Evolutionary conservation across 2,797 vertebrate genomes (phyloP).

Genomic region (Helostoma temminkii): DNA sequence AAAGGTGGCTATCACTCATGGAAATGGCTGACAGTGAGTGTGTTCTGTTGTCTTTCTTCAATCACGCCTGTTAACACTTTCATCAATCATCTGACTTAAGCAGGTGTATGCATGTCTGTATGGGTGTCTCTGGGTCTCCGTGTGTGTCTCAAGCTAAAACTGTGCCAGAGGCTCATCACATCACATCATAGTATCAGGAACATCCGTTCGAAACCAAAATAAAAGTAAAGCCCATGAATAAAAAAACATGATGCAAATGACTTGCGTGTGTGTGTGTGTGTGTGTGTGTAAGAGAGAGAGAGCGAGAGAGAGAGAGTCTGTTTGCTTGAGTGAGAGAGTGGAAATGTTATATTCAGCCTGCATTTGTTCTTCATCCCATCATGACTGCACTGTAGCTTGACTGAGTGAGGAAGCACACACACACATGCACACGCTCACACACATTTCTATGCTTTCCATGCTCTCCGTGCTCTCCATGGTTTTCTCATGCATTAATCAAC

Average conservation of each 20-base stretch:
- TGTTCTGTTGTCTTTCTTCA: conserved; percentile 19
- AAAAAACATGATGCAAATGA: conserved; percentile 74
- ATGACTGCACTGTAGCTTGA: conserved; percentile 53
- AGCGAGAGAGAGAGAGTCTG: conserved; percentile 2
- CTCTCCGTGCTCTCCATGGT: conserved; percentile 50
- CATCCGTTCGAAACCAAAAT: conserved; percentile 77
- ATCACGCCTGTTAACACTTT: conserved; percentile 31
- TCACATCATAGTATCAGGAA: conserved; percentile 54
- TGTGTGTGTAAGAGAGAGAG: conserved; percentile 21
- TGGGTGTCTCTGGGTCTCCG: conserved; percentile 3
- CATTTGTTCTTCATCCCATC: conserved; percentile 61
- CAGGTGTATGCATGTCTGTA: conserved; percentile 16
- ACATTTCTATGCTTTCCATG: conserved; percentile 4
- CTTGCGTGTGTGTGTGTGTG: conserved; percentile 33
- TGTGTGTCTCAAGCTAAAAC: conserved; percentile 44
- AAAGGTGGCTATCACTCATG: conserved; percentile 31
- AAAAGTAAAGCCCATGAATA: conserved; percentile 75
- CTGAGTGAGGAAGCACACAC: conserved; percentile 12
- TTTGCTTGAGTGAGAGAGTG: conserved; percentile 19
- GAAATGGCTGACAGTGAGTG: conserved; percentile 4
- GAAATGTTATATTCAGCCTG: conserved; percentile 40
- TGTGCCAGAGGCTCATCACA: conserved; percentile 68
- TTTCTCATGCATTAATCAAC: conserved; percentile 80
- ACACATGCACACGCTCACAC: conserved; percentile 15
- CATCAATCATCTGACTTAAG: conserved; percentile 50